Conservation (phyloP, 2,797 vertebrate species). For the Liparis tanakae region DNA sequence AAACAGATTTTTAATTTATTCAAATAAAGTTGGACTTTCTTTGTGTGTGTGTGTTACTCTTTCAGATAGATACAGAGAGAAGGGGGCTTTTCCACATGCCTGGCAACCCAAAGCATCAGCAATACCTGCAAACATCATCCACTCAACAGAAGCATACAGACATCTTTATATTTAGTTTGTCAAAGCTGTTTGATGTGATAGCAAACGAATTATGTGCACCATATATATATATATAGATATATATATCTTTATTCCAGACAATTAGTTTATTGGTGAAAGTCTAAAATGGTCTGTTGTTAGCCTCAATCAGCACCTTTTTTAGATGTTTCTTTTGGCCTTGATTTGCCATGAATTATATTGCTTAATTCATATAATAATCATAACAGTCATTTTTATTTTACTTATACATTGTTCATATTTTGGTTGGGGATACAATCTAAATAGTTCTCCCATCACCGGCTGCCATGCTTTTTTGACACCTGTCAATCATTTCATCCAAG, state of each 20-base stretch:
- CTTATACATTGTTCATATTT: neutral
- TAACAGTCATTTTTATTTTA: too few species aligned
- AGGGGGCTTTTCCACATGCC: neutral
- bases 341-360: neutral
- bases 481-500: too few species aligned
- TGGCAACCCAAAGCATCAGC: constrained; percentile 28
- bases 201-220: too few species aligned
- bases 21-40: neutral
- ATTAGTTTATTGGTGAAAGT: too few species aligned
- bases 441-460: too few species aligned
- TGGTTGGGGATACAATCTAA: neutral
- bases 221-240: too few species aligned
- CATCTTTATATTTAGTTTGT: neutral
- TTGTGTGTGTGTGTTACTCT: neutral
- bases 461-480: too few species aligned
- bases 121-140: neutral
- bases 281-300: too few species aligned
- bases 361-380: too few species aligned
- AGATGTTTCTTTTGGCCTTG: neutral
- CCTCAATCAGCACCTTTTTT: neutral
- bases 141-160: neutral
- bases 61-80: neutral
- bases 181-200: neutral
- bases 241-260: too few species aligned
- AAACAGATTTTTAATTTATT: neutral